Percentiles rank a stretch among this genome's conserved stretches.
Evolutionary conservation across 2,888 invertebrate species (phyloP).

Genomic region (Diaprepes abbreviatus): DNA sequence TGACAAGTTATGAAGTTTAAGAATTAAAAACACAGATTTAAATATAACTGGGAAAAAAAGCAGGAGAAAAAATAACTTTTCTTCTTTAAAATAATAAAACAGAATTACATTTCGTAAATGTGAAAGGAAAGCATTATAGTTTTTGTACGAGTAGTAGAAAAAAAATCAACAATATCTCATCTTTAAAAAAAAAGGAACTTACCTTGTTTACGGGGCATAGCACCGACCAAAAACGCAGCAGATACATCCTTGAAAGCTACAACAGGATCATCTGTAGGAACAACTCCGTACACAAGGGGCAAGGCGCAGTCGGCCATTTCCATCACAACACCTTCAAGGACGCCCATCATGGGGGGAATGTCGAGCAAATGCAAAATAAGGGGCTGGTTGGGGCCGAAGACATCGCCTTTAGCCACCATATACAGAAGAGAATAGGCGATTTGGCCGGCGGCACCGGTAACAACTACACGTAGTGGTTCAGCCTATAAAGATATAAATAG

Average conservation of each 20-base stretch:
- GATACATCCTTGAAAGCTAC: slow-evolving; percentile 97
- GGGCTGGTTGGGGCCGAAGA: slow-evolving; percentile 91
- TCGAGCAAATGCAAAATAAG: slow-evolving; percentile 92
- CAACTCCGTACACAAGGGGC: slow-evolving; percentile 86
- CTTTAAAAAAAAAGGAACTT: slow-evolving; percentile 9
- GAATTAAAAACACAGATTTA: no score
- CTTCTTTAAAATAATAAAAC: no score
- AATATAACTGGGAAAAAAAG: no score
- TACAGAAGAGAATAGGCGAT: slow-evolving; percentile 97
- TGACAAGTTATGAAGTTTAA: no score
- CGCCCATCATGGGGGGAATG: slow-evolving; percentile 95
- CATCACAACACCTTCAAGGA: slow-evolving; percentile 98
- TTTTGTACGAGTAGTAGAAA: no score
- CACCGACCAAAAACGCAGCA: slow-evolving; percentile 96
- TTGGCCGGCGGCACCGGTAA: slow-evolving; percentile 99
- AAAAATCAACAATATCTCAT: neutral
- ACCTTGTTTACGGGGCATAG: slow-evolving; percentile 93
- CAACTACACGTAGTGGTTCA: slow-evolving; percentile 91
- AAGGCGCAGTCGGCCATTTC: slow-evolving; percentile 96
- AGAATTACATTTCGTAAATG: no score
- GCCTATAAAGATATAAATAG: slow-evolving; percentile 72
- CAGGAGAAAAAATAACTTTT: no score
- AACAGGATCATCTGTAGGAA: slow-evolving; percentile 89
- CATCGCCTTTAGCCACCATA: slow-evolving; percentile 95
- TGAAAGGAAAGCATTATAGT: no score